Evolutionary conservation across 1,140 invertebrate species (phyloP).

Genomic region (Trigoniulus corallinus): DNA sequence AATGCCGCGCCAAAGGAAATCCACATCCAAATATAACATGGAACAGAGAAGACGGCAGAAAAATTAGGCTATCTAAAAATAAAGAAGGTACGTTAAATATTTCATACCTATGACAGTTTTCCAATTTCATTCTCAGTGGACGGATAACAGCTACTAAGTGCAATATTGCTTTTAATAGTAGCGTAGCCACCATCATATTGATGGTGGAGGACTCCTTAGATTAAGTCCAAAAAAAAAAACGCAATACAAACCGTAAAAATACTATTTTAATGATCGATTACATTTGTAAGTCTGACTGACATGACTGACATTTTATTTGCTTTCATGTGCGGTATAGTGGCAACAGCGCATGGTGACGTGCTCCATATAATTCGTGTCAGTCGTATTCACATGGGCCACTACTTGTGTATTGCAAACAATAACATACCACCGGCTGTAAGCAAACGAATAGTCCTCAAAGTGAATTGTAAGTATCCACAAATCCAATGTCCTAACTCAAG

Average conservation of each 20-base stretch:
- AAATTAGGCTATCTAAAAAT: slow-evolving; percentile 13
- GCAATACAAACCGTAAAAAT: too few relatives aligned
- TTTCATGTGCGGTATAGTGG: too few relatives aligned
- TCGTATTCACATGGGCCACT: slow-evolving; percentile 74
- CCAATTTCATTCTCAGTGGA: neutral
- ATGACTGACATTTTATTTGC: too few relatives aligned
- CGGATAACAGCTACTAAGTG: too few relatives aligned
- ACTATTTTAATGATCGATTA: too few relatives aligned
- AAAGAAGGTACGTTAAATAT: slow-evolving; percentile 5
- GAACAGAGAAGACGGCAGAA: slow-evolving; percentile 24
- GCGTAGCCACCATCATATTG: too few relatives aligned
- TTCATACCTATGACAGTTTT: neutral
- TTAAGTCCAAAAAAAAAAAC: too few relatives aligned
- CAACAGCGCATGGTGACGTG: slow-evolving; percentile 49
- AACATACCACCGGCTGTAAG: slow-evolving; percentile 46
- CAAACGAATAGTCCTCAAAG: slow-evolving; percentile 80
- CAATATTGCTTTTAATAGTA: too few relatives aligned
- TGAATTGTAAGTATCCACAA: slow-evolving; percentile 62
- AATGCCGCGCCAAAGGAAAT: slow-evolving; percentile 32
- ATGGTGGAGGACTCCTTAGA: too few relatives aligned
- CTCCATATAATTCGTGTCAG: slow-evolving; percentile 70
- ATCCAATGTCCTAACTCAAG: neutral
- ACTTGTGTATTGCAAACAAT: slow-evolving; percentile 63
- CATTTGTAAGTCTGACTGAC: too few relatives aligned
- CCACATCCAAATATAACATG: slow-evolving; percentile 31